These are phyloP conservation scores for Poecilia wingei DNA, from an alignment of 2,797 vertebrate species.

Conservation along the genomic window DNA sequence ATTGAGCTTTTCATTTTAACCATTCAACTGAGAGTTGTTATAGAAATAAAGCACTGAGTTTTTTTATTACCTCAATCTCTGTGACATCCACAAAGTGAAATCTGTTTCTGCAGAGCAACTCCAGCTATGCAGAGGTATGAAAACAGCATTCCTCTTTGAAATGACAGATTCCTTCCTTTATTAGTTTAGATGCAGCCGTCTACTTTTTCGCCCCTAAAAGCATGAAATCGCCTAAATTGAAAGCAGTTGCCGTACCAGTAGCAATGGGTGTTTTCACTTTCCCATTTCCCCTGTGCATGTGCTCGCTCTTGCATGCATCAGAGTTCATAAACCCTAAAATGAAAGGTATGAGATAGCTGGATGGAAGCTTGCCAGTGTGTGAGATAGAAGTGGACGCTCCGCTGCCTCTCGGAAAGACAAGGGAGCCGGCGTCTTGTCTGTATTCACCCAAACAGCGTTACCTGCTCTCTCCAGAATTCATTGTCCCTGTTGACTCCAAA, in stretches of 20 bases:
- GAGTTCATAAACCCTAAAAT: slow-evolving; percentile 72
- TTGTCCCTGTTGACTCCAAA: slow-evolving; percentile 53
- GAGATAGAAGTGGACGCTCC: slow-evolving; percentile 70
- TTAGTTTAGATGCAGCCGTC: slow-evolving; percentile 6
- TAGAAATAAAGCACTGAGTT: neutral
- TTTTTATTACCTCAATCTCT: neutral
- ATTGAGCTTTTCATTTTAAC: neutral
- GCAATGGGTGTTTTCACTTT: slow-evolving; percentile 50
- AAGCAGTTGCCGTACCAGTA: slow-evolving; percentile 20
- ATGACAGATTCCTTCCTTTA: slow-evolving; percentile 21
- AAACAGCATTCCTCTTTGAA: slow-evolving; percentile 10
- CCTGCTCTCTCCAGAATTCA: slow-evolving; percentile 45
- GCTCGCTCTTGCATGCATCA: slow-evolving; percentile 67
- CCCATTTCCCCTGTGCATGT: slow-evolving; percentile 47
- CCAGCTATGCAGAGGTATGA: neutral
- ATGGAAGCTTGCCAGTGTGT: slow-evolving; percentile 60
- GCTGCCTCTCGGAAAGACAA: slow-evolving; percentile 63
- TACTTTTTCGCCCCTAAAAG: slow-evolving; percentile 24
- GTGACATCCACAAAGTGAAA: neutral
- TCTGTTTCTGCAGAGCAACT: neutral
- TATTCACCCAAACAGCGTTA: slow-evolving; percentile 48
- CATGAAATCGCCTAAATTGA: slow-evolving; percentile 40
- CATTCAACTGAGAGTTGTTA: neutral
- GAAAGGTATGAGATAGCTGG: slow-evolving; percentile 70
- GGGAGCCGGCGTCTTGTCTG: slow-evolving; percentile 52